Percentiles rank a stretch among this genome's conserved stretches.
These are phyloP conservation scores for Peromyscus leucopus DNA, from an alignment of 2,113 vertebrate genomes.

Conservation along the genomic window DNA sequence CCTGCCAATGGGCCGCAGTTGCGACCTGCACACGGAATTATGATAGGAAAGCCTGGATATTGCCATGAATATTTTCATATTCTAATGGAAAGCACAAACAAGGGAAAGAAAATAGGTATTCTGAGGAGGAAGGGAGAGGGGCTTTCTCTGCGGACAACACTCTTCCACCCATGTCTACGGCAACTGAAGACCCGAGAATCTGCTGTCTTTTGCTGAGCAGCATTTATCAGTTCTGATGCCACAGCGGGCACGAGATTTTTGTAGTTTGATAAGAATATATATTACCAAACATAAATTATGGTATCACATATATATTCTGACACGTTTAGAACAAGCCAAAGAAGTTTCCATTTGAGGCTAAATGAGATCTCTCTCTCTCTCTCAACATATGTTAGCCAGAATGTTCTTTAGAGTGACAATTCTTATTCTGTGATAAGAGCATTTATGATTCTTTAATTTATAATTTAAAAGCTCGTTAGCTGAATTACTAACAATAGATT, in stretches of 20 bases:
- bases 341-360: slow-evolving; percentile 48
- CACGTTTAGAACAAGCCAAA: slow-evolving; percentile 74
- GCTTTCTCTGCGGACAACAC: slow-evolving; percentile 72
- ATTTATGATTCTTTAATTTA: slow-evolving; percentile 63
- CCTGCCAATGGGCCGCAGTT: slow-evolving; percentile 70
- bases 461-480: slow-evolving; percentile 63
- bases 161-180: slow-evolving; percentile 72
- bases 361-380: slow-evolving; percentile 56
- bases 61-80: slow-evolving; percentile 90
- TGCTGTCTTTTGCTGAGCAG: slow-evolving; percentile 85
- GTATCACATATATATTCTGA: slow-evolving; percentile 62
- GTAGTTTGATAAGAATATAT: slow-evolving; percentile 30
- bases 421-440: slow-evolving; percentile 70
- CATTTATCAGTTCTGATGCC: slow-evolving; percentile 38
- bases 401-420: slow-evolving; percentile 71
- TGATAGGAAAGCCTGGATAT: slow-evolving; percentile 88
- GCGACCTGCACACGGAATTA: slow-evolving; percentile 71
- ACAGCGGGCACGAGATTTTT: slow-evolving; percentile 21
- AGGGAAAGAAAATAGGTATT: slow-evolving; percentile 85
- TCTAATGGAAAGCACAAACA: slow-evolving; percentile 89
- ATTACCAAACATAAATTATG: slow-evolving; percentile 44
- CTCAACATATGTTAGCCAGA: slow-evolving; percentile 62
- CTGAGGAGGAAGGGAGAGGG: slow-evolving; percentile 81
- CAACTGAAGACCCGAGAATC: slow-evolving; percentile 88
- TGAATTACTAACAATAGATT: slow-evolving; percentile 65